Evolutionary conservation across 2,113 vertebrate species (phyloP).

Genomic region (Peromyscus maniculatus): DNA sequence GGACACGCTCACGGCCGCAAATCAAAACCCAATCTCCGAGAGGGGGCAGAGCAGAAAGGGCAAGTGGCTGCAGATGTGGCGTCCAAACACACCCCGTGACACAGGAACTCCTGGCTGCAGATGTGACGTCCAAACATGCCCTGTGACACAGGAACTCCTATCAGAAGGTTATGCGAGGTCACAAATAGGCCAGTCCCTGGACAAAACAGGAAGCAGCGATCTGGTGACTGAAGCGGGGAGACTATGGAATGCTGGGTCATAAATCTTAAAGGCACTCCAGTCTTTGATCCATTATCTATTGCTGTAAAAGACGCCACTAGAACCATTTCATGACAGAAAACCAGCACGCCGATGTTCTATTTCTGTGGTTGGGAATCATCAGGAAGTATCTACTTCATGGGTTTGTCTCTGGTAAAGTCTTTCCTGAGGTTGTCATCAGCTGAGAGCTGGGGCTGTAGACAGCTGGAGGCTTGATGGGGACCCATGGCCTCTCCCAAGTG

Average conservation of each 20-base stretch:
- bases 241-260: neutral
- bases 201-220: neutral
- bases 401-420: neutral
- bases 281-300: neutral
- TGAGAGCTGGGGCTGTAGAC: neutral
- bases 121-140: neutral
- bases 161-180: neutral
- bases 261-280: neutral
- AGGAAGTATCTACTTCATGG: neutral
- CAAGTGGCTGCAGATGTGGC: neutral
- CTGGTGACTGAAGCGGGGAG: neutral
- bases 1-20: neutral
- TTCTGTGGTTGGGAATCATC: neutral
- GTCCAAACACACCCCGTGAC: neutral
- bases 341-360: too few species aligned
- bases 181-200: neutral
- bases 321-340: neutral
- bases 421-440: neutral
- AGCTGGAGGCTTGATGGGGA: neutral
- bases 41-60: neutral
- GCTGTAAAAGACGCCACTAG: neutral
- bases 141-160: neutral
- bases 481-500: neutral
- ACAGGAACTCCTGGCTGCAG: neutral
- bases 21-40: constrained; percentile 18